These are phyloP conservation scores for Ceratothoa steindachneri DNA, from an alignment of 2,888 invertebrate genomes.

Conservation along the genomic window DNA sequence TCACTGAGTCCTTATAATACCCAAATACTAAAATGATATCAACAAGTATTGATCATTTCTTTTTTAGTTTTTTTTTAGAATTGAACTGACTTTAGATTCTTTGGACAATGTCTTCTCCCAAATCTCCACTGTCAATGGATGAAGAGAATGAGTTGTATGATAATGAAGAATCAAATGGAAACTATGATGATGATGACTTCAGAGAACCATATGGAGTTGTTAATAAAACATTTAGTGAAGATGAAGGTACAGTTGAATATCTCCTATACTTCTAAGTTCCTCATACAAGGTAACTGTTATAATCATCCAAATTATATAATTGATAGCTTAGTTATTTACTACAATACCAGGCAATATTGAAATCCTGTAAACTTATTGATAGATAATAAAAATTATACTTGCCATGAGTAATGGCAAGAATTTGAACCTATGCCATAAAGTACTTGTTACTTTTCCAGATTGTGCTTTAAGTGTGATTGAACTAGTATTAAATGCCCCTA, in stretches of 20 bases:
- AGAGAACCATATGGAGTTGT: background rate
- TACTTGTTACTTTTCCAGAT: no score
- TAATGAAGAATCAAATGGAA: slow-evolving; percentile 1
- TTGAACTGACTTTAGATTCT: no score
- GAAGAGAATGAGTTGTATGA: background rate
- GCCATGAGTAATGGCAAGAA: background rate
- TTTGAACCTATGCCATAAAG: background rate
- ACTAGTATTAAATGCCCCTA: no score
- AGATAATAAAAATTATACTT: background rate
- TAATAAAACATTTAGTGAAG: background rate
- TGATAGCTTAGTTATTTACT: no score
- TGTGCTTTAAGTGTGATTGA: no score
- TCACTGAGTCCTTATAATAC: no score
- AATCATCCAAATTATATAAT: background rate
- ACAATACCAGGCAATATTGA: no score
- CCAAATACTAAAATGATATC: no score
- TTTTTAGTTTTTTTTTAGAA: no score
- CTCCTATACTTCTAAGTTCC: background rate
- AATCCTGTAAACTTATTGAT: no score
- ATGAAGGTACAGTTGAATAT: background rate
- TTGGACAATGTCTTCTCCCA: slow-evolving; percentile 15
- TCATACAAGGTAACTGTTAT: no score
- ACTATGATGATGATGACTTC: background rate
- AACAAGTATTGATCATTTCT: no score
- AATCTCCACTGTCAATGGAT: background rate